phyloP scores from a whole-genome alignment of 53 echinoderm and acorn worm genomes.

The Mesocentrotus franciscanus region DNA sequence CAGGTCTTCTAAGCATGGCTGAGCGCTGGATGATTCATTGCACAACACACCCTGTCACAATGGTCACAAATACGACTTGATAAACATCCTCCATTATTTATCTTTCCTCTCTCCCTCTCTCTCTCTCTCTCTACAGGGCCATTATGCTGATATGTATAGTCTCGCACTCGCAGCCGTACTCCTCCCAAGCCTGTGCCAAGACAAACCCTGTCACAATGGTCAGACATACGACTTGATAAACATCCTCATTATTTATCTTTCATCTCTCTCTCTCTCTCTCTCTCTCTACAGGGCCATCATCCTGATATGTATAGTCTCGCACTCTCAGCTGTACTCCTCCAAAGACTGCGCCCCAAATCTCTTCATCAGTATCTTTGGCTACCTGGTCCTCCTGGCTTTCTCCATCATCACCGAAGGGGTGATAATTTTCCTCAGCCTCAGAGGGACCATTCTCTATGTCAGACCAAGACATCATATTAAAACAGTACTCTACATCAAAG shows the following conservation, averaged over 20 bases:
- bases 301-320: slow-evolving; percentile 72
- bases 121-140: no score
- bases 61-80: not conserved
- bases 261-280: not conserved
- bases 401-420: slow-evolving; percentile 70
- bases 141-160: no score
- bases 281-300: slow-evolving; percentile 77
- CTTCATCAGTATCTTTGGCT: slow-evolving; percentile 76
- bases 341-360: slow-evolving; percentile 73
- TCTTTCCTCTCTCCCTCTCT: no score
- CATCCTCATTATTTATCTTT: not conserved
- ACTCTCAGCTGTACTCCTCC: slow-evolving; percentile 58
- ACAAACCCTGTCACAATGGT: not conserved
- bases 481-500: slow-evolving; percentile 85
- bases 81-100: not conserved
- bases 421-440: slow-evolving; percentile 81
- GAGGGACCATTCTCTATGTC: slow-evolving; percentile 93
- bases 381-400: slow-evolving; percentile 53
- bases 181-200: no score
- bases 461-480: slow-evolving; percentile 84
- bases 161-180: no score
- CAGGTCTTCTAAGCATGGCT: no score
- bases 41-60: not conserved
- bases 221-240: not conserved
- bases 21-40: not conserved